phyloP scores from a whole-genome alignment of 2,888 invertebrate species.

The Ametastegia equiseti region DNA sequence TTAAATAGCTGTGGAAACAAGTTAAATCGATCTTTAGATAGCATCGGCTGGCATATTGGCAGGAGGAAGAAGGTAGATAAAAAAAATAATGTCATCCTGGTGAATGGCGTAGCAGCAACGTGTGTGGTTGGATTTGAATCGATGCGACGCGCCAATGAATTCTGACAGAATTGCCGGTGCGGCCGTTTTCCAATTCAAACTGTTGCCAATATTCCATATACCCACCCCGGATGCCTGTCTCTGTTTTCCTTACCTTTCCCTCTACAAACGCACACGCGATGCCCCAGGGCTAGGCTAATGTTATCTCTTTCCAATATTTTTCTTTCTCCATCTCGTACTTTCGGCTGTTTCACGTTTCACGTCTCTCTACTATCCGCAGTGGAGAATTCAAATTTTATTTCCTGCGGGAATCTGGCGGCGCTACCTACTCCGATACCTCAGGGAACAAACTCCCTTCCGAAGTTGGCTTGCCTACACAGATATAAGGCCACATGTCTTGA shows the following conservation, averaged over 20 bases:
- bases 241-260: slow-evolving; percentile 29
- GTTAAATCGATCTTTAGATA: slow-evolving; percentile 20
- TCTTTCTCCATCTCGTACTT: slow-evolving; percentile 33
- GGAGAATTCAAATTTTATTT: slow-evolving; percentile 36
- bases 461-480: background rate
- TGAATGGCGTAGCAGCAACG: background rate
- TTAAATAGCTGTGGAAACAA: slow-evolving; percentile 12
- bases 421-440: background rate
- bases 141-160: slow-evolving; percentile 42
- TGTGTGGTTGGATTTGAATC: slow-evolving; percentile 31
- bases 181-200: slow-evolving; percentile 38
- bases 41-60: background rate
- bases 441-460: background rate
- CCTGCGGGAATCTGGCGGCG: slow-evolving; percentile 16
- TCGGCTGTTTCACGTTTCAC: slow-evolving; percentile 7
- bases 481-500: background rate
- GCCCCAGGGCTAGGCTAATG: slow-evolving; percentile 39
- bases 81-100: slow-evolving; percentile 37
- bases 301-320: slow-evolving; percentile 44
- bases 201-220: slow-evolving; percentile 36
- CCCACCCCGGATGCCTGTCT: background rate
- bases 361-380: background rate
- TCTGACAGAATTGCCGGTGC: slow-evolving; percentile 30
- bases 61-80: background rate
- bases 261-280: background rate